Conservation (phyloP, 35 echinoderm and acorn worm species). For the Stichopus chloronotus region DNA sequence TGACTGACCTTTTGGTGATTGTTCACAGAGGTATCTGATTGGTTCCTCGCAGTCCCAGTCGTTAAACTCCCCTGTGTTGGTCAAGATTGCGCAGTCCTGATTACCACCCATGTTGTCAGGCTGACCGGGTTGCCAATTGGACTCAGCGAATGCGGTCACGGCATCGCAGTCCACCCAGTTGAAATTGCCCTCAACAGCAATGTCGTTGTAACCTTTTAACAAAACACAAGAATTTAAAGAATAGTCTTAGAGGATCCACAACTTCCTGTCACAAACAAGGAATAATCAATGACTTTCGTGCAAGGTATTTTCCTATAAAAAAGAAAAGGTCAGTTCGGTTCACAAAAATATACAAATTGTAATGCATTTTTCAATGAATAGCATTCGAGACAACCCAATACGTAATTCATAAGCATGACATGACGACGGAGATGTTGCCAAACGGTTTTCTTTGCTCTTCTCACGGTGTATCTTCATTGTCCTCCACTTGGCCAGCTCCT, state of each 20-base stretch:
- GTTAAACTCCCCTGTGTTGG: conserved; percentile 68
- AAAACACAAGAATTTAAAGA: background rate
- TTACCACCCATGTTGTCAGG: conserved; percentile 66
- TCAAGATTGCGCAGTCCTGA: conserved; percentile 79
- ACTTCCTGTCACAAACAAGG: too few species aligned
- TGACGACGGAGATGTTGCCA: too few species aligned
- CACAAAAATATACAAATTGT: too few species aligned
- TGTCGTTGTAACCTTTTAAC: conserved; percentile 80
- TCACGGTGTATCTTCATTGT: too few species aligned
- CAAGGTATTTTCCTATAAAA: too few species aligned
- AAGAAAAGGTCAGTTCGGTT: too few species aligned
- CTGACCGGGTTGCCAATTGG: conserved; percentile 86
- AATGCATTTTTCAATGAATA: too few species aligned
- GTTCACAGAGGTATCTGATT: conserved; percentile 84
- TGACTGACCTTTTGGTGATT: conserved; percentile 76
- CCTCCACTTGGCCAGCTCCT: too few species aligned
- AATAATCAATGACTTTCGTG: too few species aligned
- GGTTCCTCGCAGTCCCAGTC: conserved; percentile 77
- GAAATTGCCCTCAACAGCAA: conserved; percentile 78
- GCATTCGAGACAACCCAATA: too few species aligned
- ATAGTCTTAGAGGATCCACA: background rate
- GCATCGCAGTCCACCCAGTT: conserved; percentile 87
- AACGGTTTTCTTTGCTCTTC: too few species aligned
- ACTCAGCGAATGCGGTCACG: conserved; percentile 42
- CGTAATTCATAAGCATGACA: too few species aligned